phyloP scores from a whole-genome alignment of 2,888 invertebrate species.

The Erebia ligea region DNA sequence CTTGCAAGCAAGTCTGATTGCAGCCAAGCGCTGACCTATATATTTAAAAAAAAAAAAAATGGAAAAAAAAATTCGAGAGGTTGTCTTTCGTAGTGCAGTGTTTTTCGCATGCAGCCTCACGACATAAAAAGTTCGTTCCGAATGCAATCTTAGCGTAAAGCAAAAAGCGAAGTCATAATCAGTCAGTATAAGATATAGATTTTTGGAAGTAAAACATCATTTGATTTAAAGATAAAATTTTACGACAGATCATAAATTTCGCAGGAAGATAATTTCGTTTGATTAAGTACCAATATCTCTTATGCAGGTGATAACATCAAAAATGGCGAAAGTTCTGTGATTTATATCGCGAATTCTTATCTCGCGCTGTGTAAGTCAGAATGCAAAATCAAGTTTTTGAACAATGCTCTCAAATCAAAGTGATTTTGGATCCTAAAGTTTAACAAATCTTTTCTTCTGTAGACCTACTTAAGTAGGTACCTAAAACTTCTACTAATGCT shows the following conservation, averaged over 20 bases:
- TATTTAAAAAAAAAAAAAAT: too few species aligned
- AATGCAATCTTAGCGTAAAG: too few species aligned
- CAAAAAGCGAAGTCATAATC: too few species aligned
- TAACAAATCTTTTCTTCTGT: not conserved
- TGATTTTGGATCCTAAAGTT: not conserved
- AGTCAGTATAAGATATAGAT: too few species aligned
- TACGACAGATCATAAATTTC: slow-evolving; percentile 25
- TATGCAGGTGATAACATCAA: slow-evolving; percentile 57
- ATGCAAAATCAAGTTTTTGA: slow-evolving; percentile 31
- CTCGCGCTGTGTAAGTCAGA: slow-evolving; percentile 28
- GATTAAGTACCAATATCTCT: slow-evolving; percentile 56
- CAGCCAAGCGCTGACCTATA: too few species aligned
- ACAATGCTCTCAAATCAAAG: slow-evolving; percentile 29
- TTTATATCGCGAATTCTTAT: slow-evolving; percentile 37
- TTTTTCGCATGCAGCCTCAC: too few species aligned
- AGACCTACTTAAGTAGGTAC: too few species aligned
- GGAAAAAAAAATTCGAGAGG: too few species aligned
- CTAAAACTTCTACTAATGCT: too few species aligned
- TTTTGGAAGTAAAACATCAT: slow-evolving; percentile 6
- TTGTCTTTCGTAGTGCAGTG: too few species aligned
- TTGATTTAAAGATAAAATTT: slow-evolving; percentile 26
- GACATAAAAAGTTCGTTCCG: too few species aligned
- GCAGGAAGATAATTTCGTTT: slow-evolving; percentile 33
- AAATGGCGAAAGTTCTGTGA: slow-evolving; percentile 39
- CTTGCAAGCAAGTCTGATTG: too few species aligned